Percentiles rank a stretch among this genome's conserved stretches.
These are phyloP conservation scores for Apostichopus japonicus DNA, from an alignment of 35 echinoderm and acorn worm species.

Conservation along the genomic window DNA sequence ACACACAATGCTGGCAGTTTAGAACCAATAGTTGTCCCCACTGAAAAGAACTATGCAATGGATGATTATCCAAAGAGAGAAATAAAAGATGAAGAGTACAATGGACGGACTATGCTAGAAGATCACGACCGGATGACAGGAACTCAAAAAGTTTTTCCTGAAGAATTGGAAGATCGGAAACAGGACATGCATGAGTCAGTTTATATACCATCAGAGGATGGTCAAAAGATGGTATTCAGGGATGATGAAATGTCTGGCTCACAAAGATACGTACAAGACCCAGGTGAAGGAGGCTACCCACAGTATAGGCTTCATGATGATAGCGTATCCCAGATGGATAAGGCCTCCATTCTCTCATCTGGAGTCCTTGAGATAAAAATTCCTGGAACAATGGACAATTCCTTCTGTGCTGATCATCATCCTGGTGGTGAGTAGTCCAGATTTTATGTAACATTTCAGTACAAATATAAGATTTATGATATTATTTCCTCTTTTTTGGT, in stretches of 20 bases:
- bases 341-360: background rate
- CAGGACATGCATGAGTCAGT: background rate
- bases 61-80: background rate
- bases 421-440: background rate
- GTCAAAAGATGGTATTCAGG: background rate
- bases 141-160: background rate
- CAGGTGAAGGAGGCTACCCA: background rate
- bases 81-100: background rate
- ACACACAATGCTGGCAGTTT: background rate
- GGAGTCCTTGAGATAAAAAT: constrained; percentile 22
- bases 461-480: too few species aligned
- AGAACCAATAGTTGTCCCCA: background rate
- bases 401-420: background rate
- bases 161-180: too few species aligned
- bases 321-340: background rate
- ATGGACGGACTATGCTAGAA: background rate
- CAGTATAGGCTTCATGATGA: background rate
- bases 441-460: background rate
- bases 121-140: too few species aligned
- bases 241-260: background rate
- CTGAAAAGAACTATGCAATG: background rate
- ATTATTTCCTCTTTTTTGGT: too few species aligned
- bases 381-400: background rate
- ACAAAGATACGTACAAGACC: background rate
- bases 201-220: background rate